Evolutionary conservation across 2,797 vertebrate genomes (phyloP).

Genomic region (Gymnoscopelus braueri): DNA sequence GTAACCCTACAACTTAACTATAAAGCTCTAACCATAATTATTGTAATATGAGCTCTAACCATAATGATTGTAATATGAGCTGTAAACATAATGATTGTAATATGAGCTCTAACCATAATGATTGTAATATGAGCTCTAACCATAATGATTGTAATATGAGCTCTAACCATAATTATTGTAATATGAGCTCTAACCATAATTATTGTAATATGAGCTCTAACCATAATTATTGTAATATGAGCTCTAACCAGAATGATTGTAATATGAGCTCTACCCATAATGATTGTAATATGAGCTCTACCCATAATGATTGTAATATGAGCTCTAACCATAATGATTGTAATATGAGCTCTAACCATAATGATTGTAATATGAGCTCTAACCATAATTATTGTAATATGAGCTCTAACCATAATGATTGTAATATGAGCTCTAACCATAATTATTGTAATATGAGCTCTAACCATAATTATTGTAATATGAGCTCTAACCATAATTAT

Average conservation of each 20-base stretch:
- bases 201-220: slow-evolving; percentile 70
- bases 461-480: too few species aligned
- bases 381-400: background rate
- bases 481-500: too few species aligned
- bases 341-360: slow-evolving; percentile 66
- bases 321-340: slow-evolving; percentile 69
- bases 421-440: slow-evolving; percentile 53
- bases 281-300: slow-evolving; percentile 94
- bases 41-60: too few species aligned
- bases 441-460: too few species aligned
- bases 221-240: too few species aligned
- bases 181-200: too few species aligned
- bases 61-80: slow-evolving; percentile 51
- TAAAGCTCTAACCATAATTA: too few species aligned
- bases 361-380: too few species aligned
- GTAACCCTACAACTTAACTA: slow-evolving; percentile 18
- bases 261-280: slow-evolving; percentile 97
- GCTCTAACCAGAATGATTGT: slow-evolving; percentile 88
- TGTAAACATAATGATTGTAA: background rate
- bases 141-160: too few species aligned
- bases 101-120: slow-evolving; percentile 52
- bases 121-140: too few species aligned
- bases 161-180: too few species aligned
- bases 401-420: slow-evolving; percentile 52
- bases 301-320: too few species aligned